Conservation (phyloP, 2,888 invertebrate genomes). For the Cephus runcator region DNA sequence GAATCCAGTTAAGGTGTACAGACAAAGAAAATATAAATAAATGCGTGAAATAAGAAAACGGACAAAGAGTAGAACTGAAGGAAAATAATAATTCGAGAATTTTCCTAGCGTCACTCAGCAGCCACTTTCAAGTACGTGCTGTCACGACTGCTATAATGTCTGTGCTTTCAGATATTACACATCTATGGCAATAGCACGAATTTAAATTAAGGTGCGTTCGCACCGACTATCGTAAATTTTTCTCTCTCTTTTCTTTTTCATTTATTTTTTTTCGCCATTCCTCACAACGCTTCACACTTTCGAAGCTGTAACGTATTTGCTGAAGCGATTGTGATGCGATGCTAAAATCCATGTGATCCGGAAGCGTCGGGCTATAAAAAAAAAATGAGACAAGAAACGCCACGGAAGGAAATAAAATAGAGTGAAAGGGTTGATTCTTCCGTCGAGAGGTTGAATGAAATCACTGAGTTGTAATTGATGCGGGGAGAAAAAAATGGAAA, state of each 20-base stretch:
- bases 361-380: neutral
- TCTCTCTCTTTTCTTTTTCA: neutral
- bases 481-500: neutral
- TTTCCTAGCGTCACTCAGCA: neutral
- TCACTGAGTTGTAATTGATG: neutral
- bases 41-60: neutral
- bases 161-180: neutral
- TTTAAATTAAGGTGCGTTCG: neutral
- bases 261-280: neutral
- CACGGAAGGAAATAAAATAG: neutral
- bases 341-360: neutral
- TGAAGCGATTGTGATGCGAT: slow-evolving; percentile 10
- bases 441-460: neutral
- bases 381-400: neutral
- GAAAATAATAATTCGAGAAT: neutral
- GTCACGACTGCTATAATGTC: neutral
- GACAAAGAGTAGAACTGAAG: neutral
- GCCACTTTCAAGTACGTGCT: neutral
- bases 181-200: neutral
- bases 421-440: neutral
- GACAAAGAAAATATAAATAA: neutral
- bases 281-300: neutral
- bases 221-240: neutral
- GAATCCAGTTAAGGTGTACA: neutral
- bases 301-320: neutral